Percentiles rank a stretch among this genome's conserved stretches.
Evolutionary conservation across 2,888 invertebrate genomes (phyloP).

Genomic region (Amphipoea lucens): DNA sequence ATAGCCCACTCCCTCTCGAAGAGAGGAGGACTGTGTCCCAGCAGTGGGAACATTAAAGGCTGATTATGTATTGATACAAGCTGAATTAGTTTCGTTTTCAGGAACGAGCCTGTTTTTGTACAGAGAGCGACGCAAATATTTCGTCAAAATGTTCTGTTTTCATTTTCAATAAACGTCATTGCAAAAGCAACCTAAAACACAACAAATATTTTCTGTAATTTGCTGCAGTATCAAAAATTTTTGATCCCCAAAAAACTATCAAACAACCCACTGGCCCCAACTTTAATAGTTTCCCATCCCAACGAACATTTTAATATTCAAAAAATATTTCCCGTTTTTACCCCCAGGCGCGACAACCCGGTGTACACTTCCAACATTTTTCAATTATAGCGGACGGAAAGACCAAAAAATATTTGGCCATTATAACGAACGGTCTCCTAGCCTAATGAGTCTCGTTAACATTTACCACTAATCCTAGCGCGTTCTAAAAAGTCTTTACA

Average conservation of each 20-base stretch:
- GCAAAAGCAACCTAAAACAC: background rate
- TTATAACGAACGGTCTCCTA: conserved; percentile 55
- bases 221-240: background rate
- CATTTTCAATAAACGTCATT: background rate
- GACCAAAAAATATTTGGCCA: conserved; percentile 58
- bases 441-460: conserved; percentile 77
- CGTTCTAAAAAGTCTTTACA: conserved; percentile 57
- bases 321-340: conserved; percentile 41
- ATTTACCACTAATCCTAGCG: conserved; percentile 72
- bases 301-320: conserved; percentile 38
- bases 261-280: background rate
- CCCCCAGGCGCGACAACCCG: conserved; percentile 26
- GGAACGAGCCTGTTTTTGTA: background rate
- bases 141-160: background rate
- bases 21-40: too few species aligned
- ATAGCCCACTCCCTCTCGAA: too few species aligned
- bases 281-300: conserved; percentile 31
- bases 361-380: conserved; percentile 55
- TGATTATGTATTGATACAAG: background rate
- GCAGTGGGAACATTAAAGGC: too few species aligned
- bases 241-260: conserved; percentile 1
- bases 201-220: background rate
- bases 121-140: background rate
- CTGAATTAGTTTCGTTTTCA: background rate
- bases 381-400: conserved; percentile 55